Evolutionary conservation across 2,113 vertebrate species (phyloP).

Genomic region (Cygnus buccinator): DNA sequence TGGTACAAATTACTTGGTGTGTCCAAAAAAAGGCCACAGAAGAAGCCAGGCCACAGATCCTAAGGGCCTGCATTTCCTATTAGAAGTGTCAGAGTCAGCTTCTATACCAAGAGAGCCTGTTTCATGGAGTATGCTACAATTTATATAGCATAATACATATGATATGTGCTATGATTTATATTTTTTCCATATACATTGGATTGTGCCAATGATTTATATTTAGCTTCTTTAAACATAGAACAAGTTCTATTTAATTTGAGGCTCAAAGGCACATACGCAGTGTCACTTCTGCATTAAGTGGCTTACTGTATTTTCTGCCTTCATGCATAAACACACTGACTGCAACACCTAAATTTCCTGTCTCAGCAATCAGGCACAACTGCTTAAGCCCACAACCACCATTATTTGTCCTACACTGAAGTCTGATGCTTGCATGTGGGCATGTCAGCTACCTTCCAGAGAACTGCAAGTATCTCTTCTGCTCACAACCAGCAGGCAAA

Average conservation of each 20-base stretch:
- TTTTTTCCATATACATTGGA: not conserved
- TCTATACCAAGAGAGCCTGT: not conserved
- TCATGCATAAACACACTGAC: not conserved
- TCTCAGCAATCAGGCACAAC: not conserved
- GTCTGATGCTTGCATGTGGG: not conserved
- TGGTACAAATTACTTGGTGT: not conserved
- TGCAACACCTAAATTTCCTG: not conserved
- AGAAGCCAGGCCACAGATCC: not conserved
- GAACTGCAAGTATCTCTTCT: not conserved
- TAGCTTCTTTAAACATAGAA: not conserved
- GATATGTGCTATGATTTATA: fast-evolving
- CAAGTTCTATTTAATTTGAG: not conserved
- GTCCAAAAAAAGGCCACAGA: not conserved
- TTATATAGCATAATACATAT: not conserved
- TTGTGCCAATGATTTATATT: not conserved
- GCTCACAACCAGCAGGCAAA: not conserved
- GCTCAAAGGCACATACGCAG: not conserved
- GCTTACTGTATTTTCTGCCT: not conserved
- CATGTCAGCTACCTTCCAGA: not conserved
- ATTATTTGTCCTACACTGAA: not conserved
- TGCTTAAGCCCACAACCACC: not conserved
- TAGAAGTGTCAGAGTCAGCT: not conserved
- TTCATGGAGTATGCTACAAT: not conserved
- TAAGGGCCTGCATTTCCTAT: not conserved
- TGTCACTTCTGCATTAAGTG: not conserved